Conservation (phyloP, 2,888 invertebrate species). For the Noctua pronuba region DNA sequence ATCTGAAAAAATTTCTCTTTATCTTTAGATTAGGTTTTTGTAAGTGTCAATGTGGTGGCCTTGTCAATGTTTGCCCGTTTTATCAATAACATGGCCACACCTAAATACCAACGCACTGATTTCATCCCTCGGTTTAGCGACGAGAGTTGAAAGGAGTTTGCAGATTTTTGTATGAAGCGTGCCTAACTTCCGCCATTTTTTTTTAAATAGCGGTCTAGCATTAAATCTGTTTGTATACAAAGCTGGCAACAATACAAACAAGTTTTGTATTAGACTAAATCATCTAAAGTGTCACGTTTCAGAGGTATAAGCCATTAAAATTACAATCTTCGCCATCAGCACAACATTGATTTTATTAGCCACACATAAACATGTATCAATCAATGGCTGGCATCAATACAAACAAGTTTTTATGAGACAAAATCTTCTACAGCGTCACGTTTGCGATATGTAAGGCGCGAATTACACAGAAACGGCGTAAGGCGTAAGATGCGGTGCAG, state of each 20-base stretch:
- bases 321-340: neutral
- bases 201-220: neutral
- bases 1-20: slow-evolving; percentile 21
- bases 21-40: slow-evolving; percentile 30
- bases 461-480: too few relatives aligned
- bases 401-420: too few relatives aligned
- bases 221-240: neutral
- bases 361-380: too few relatives aligned
- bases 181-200: neutral
- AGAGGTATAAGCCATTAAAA: too few relatives aligned
- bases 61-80: slow-evolving; percentile 2
- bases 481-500: too few relatives aligned
- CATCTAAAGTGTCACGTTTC: neutral
- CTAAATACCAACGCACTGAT: neutral
- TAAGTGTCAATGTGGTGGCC: slow-evolving; percentile 30
- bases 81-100: slow-evolving; percentile 3
- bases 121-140: neutral
- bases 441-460: too few relatives aligned
- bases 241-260: neutral
- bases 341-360: too few relatives aligned
- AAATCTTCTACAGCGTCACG: too few relatives aligned
- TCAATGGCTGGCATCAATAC: too few relatives aligned
- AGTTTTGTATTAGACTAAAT: neutral
- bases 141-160: neutral
- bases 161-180: neutral